Evolutionary conservation across 2,113 vertebrate species (phyloP), one percentile per base, ranked within the genome.

Genomic region (Solea solea): DNA sequence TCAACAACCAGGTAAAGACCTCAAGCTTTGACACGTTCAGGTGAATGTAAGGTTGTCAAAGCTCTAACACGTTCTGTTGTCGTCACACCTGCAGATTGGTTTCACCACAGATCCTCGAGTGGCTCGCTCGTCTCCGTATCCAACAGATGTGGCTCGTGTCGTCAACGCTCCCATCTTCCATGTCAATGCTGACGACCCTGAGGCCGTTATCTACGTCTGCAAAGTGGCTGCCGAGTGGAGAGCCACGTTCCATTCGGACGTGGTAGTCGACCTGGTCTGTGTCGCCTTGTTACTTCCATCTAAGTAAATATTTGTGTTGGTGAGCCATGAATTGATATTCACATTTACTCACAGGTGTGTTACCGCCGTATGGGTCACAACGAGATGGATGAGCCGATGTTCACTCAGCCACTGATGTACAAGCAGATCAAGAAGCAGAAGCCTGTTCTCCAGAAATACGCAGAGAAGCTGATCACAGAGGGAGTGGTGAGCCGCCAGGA

Each of bases 331-430:
- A 10, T 48, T 48, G 45, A 48, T 9, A 13, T 12, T 2, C 14
- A 13, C 10, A 6, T 50, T 1, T 50, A 3, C 55, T 5, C 3
- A 13, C 68, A 99, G 97, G 97, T 99, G 46, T 95, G 95, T 66
- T 99, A 98, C 86, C 93, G 97, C 2, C 93, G 96, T 45, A 98
- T 98, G 0, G 98, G 98, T 9, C 98, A 99, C 91, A 99, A 99
- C 0, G 98, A 99, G 93, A 98, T 99, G 96, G 98, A 99, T 0
- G 98, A 99, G 72, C 98, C 98, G 34, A 99, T 99, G 98, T 99
- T 99, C 93, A 99, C 98, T 0, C 98, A 99, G 80, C 98, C 98
- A 0, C 93, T 99, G 86, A 99, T 99, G 98, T 99, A 99, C 93
- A 99, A 99, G 74, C 97, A 99, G 91, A 99, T 99, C 90, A 96